Evolutionary conservation across 2,888 invertebrate species (phyloP).

Genomic region (Protodeltote pygarga): DNA sequence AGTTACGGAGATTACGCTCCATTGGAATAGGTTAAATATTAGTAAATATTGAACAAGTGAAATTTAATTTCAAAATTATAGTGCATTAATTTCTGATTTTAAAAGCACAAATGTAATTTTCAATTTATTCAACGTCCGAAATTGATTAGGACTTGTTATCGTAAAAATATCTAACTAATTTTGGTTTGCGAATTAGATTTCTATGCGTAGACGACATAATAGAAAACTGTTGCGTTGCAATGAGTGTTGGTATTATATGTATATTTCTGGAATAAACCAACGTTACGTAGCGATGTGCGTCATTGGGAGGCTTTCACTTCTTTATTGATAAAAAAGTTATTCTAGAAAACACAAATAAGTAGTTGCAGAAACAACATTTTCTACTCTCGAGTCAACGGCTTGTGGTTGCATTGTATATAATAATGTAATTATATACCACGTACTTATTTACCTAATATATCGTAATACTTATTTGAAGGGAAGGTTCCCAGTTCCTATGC

Average conservation of each 20-base stretch:
- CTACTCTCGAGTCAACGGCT: conserved; percentile 16
- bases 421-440: too few species aligned
- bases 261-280: conserved; percentile 36
- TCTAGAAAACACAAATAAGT: conserved; percentile 21
- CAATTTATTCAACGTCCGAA: conserved; percentile 24
- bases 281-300: not conserved
- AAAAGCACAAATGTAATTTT: conserved; percentile 15
- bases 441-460: too few species aligned
- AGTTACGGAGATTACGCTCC: too few species aligned
- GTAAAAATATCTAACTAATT: conserved; percentile 11
- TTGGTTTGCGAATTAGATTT: conserved; percentile 6
- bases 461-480: too few species aligned
- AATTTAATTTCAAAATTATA: conserved; percentile 6
- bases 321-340: conserved; percentile 17
- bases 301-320: conserved; percentile 37
- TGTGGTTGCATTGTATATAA: not conserved
- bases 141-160: conserved; percentile 28
- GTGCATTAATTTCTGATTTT: conserved; percentile 9
- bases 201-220: not conserved
- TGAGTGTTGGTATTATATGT: conserved; percentile 7
- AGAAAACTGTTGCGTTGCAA: conserved; percentile 6
- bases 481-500: conserved; percentile 1
- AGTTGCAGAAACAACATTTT: conserved; percentile 7
- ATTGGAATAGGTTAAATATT: too few species aligned
- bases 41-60: not conserved